Percentiles rank a stretch among this genome's conserved stretches.
phyloP scores from a whole-genome alignment of 1,140 invertebrate species.

The Micrasema longulum region DNA sequence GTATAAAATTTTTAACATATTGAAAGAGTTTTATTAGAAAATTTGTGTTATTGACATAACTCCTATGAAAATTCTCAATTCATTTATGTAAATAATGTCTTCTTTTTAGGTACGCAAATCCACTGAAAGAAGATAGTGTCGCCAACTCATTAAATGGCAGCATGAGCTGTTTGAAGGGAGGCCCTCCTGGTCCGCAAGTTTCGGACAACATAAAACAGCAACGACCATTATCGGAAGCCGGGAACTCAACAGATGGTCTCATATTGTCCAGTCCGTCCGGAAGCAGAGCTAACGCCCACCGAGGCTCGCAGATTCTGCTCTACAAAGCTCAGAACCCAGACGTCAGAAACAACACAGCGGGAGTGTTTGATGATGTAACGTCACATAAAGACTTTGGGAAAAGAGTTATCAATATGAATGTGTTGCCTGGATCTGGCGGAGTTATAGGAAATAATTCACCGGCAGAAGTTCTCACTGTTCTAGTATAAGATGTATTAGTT shows the following conservation, averaged over 20 bases:
- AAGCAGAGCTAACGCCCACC: slow-evolving; percentile 70
- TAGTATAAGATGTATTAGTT: slow-evolving; percentile 56
- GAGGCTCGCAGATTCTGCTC: slow-evolving; percentile 73
- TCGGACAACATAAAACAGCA: slow-evolving; percentile 66
- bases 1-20: too few species aligned
- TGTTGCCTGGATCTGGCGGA: slow-evolving; percentile 41
- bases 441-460: slow-evolving; percentile 54
- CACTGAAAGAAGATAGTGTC: slow-evolving; percentile 64
- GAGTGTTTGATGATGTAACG: slow-evolving; percentile 75
- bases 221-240: slow-evolving; percentile 61
- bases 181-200: slow-evolving; percentile 55
- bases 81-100: not conserved
- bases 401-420: slow-evolving; percentile 68
- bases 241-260: slow-evolving; percentile 68
- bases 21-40: too few species aligned
- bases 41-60: too few species aligned
- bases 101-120: slow-evolving; percentile 64
- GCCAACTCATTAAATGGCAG: slow-evolving; percentile 60
- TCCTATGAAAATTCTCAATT: too few species aligned
- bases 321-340: slow-evolving; percentile 81
- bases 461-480: slow-evolving; percentile 65
- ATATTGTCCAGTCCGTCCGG: slow-evolving; percentile 71
- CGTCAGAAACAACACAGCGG: slow-evolving; percentile 82
- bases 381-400: slow-evolving; percentile 84
- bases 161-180: slow-evolving; percentile 59